Conservation (phyloP, 2,888 invertebrate genomes). For the Cerastis rubricosa region DNA sequence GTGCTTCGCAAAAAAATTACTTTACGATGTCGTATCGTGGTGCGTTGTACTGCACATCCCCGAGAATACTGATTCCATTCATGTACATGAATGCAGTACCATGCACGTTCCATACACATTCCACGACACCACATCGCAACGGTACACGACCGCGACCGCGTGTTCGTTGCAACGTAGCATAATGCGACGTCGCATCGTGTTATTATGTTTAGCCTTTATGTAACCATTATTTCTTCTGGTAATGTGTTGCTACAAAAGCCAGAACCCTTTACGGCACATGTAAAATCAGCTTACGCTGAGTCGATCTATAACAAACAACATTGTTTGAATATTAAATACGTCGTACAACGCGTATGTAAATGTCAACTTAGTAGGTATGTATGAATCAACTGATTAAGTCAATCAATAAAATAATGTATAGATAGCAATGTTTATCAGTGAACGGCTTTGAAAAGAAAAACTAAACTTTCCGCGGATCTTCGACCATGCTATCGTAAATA, state of each 20-base stretch:
- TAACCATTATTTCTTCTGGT: neutral
- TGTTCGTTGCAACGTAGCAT: neutral
- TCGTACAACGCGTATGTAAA: constrained; percentile 30
- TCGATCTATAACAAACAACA: neutral
- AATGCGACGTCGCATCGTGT: neutral
- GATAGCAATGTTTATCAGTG: constrained; percentile 9
- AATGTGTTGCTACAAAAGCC: neutral
- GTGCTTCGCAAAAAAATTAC: neutral
- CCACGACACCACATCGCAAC: neutral
- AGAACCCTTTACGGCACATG: constrained; percentile 1
- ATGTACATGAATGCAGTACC: too few species aligned
- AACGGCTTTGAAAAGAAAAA: neutral
- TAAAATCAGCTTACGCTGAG: constrained; percentile 13
- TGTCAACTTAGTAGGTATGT: neutral
- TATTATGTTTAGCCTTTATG: neutral
- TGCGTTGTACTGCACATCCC: neutral
- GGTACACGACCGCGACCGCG: neutral
- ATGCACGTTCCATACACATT: neutral
- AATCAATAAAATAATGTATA: neutral
- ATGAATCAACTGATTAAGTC: neutral
- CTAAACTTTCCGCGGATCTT: neutral
- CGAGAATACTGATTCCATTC: neutral
- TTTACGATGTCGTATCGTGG: neutral
- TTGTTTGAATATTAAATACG: constrained; percentile 28
- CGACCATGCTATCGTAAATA: too few species aligned